These are phyloP conservation scores for Scaptomyza montana DNA, from an alignment of 1,140 invertebrate species.

Conservation along the genomic window DNA sequence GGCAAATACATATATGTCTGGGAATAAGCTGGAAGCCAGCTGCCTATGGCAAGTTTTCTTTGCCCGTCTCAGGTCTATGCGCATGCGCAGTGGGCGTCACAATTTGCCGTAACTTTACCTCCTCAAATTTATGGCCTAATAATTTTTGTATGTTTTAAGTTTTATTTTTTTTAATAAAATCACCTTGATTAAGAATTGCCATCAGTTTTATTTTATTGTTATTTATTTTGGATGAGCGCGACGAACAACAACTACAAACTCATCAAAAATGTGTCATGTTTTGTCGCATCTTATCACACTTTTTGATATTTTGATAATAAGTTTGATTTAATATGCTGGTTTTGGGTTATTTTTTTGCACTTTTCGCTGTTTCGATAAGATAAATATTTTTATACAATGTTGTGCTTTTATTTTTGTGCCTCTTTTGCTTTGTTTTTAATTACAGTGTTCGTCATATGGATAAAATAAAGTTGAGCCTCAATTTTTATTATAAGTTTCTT, in stretches of 20 bases:
- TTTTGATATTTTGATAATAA: conserved; percentile 46
- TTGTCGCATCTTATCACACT: conserved; percentile 34
- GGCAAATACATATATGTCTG: conserved; percentile 29
- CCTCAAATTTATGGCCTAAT: conserved; percentile 75
- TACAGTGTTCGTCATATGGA: conserved; percentile 23
- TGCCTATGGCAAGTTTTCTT: conserved; percentile 18
- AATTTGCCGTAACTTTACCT: conserved; percentile 65
- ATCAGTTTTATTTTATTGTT: conserved; percentile 6
- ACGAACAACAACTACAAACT: conserved; percentile 15
- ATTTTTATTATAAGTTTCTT: conserved; percentile 17
- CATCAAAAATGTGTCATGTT: conserved; percentile 31
- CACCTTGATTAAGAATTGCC: conserved; percentile 57
- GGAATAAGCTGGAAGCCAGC: conserved; percentile 27
- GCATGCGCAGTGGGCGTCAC: conserved; percentile 78
- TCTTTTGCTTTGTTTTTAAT: conserved; percentile 35
- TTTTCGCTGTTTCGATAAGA: conserved; percentile 54
- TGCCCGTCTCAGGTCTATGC: conserved; percentile 61
- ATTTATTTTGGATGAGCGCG: conserved; percentile 10
- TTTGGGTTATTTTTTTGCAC: conserved; percentile 33
- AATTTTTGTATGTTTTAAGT: conserved; percentile 49
- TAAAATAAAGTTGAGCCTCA: conserved; percentile 5
- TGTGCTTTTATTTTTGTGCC: not conserved
- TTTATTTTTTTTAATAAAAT: conserved; percentile 41
- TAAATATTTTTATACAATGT: conserved; percentile 42
- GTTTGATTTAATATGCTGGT: conserved; percentile 63